A percentile compares a stretch with the other conserved stretches of the same genome.
These are phyloP conservation scores for Aphelinus certus DNA, from an alignment of 1,140 invertebrate species.

Conservation along the genomic window DNA sequence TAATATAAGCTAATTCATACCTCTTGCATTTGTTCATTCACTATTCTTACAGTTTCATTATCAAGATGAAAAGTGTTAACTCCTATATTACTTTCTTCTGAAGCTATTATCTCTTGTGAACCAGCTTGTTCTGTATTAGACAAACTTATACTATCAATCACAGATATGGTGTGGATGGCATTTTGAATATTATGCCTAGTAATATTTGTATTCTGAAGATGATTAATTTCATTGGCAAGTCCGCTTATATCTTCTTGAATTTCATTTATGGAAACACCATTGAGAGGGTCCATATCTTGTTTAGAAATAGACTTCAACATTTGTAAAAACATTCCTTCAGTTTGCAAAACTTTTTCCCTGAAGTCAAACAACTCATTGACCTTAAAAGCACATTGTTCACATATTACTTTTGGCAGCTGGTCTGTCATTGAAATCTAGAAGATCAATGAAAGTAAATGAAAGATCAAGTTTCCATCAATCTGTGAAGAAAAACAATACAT, in stretches of 20 bases:
- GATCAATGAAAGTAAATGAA: conserved; percentile 40
- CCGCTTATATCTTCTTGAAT: conserved; percentile 50
- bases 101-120: conserved; percentile 56
- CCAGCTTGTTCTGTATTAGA: conserved; percentile 57
- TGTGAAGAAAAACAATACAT: conserved; percentile 10
- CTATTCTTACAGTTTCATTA: conserved; percentile 60
- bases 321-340: conserved; percentile 67
- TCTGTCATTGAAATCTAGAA: conserved; percentile 68
- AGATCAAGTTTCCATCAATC: conserved; percentile 13
- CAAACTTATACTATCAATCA: conserved; percentile 60
- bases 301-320: conserved; percentile 64
- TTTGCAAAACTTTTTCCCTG: conserved; percentile 68
- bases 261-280: conserved; percentile 45
- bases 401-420: conserved; percentile 71
- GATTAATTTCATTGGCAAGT: conserved; percentile 50
- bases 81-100: conserved; percentile 56
- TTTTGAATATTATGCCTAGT: conserved; percentile 42
- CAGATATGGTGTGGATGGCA: conserved; percentile 55
- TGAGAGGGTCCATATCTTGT: conserved; percentile 43
- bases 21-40: conserved; percentile 57
- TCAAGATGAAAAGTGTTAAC: conserved; percentile 59
- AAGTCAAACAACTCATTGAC: conserved; percentile 71
- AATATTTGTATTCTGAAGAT: conserved; percentile 50
- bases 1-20: conserved; percentile 37
- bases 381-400: conserved; percentile 70